Conservation (phyloP, 2,113 vertebrate species). For the Larimichthys polyactis region DNA sequence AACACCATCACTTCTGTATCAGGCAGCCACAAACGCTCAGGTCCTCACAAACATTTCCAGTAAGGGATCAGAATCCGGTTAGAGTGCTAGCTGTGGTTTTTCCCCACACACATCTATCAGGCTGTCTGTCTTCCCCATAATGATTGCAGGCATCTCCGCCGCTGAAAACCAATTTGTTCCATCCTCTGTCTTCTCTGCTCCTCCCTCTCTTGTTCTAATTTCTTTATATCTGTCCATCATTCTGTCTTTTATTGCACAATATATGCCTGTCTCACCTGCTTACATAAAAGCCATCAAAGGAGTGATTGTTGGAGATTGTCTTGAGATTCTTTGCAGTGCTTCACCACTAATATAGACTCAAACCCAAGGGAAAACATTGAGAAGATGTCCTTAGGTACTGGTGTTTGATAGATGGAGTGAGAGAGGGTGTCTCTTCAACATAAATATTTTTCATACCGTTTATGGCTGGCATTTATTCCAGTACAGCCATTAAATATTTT, state of each 20-base stretch:
- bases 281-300: not conserved
- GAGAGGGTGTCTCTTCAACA: not conserved
- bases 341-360: not conserved
- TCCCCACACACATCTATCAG: conserved; percentile 50
- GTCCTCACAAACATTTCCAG: conserved; percentile 72
- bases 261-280: conserved; percentile 18
- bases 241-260: not conserved
- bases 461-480: not conserved
- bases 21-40: conserved; percentile 31
- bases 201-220: conserved; percentile 26
- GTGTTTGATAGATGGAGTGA: not conserved
- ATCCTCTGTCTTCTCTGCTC: conserved; percentile 33
- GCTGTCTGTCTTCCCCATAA: conserved; percentile 56
- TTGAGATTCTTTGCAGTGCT: not conserved
- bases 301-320: not conserved
- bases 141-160: conserved; percentile 45
- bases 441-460: not conserved
- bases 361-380: not conserved
- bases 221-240: conserved; percentile 38
- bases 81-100: conserved; percentile 70
- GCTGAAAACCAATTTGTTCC: conserved; percentile 54
- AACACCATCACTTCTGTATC: conserved; percentile 5
- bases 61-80: conserved; percentile 64
- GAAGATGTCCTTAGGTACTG: not conserved
- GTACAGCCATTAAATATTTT: not conserved